phyloP scores from a whole-genome alignment of 2,888 invertebrate species.

The Chymomyza procnemis region DNA sequence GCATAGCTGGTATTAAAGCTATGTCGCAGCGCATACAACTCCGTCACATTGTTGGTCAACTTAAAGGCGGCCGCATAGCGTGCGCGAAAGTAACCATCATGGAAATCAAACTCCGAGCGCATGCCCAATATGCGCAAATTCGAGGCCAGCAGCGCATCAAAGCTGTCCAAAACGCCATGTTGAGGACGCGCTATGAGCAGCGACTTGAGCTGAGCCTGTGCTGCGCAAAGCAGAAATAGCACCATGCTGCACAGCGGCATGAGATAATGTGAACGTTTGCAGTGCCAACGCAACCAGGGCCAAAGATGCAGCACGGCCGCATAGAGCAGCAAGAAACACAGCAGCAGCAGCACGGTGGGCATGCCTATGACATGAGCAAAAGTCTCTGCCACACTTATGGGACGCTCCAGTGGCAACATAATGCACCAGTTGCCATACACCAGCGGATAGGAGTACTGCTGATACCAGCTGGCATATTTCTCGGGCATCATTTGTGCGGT shows the following conservation, averaged over 20 bases:
- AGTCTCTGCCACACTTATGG: constrained; percentile 1
- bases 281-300: background rate
- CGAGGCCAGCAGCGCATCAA: constrained; percentile 39
- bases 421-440: constrained; percentile 38
- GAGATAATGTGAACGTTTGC: background rate
- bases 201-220: constrained; percentile 36
- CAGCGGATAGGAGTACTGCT: constrained; percentile 43
- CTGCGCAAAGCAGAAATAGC: constrained; percentile 20
- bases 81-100: constrained; percentile 36
- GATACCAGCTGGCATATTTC: background rate
- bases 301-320: background rate
- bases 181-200: constrained; percentile 27
- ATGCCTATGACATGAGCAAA: constrained; percentile 19
- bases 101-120: constrained; percentile 34
- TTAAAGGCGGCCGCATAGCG: constrained; percentile 47
- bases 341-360: constrained; percentile 4
- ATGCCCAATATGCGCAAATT: constrained; percentile 34
- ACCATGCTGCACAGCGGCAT: constrained; percentile 1
- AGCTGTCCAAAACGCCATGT: constrained; percentile 32
- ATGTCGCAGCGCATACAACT: constrained; percentile 26
- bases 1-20: constrained; percentile 52
- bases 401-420: constrained; percentile 46
- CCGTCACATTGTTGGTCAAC: constrained; percentile 23
- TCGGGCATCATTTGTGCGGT: background rate
- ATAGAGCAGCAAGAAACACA: background rate